Base-by-base conservation (phyloP, 2,797 vertebrate species). In the Hozukius guyotensis region DNA sequence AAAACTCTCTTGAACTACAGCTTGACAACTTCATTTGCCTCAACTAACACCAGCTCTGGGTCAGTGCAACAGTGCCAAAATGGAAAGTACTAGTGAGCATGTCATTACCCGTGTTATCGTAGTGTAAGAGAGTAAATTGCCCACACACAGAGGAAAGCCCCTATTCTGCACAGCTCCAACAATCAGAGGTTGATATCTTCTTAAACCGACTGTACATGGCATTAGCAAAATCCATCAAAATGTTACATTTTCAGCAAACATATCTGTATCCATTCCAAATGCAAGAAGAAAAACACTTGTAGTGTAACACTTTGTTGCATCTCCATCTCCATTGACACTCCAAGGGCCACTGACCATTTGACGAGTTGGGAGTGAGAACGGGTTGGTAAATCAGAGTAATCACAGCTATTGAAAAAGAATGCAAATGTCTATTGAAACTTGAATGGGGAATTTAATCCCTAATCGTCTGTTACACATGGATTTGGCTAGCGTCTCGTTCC, bases 61-160 rank as follows among this genome's bases (percentile, higher is more conserved):
- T 87, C 53, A 63, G 61, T 29, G 36, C n/a, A 72, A 27, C 57
- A 0, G 68, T 81, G 80, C 75, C 86, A 84, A 75, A 72, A 29
- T 31, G 25, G 24, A 63, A 34, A 55, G 42, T 18, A 27, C n/a
- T 36, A 27, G 27, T 42, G 20, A 62, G 25, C 3, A 24, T 46
- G 60, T 20, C 18, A 18, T 31, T 25, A 57, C 7, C 57, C 11
- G 18, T 34, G 20, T 24, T 66, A 27, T 32, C 3, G 16, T 49
- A 49, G 46, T 49, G 16, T 49, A 18, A 49, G 18, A 20, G 18
- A 49, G 3, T 59, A 57, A 22, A 34, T 7, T 49, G 13, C 20
- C 11, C 5, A 63, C 65, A 70, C 53, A 22, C 14, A 53, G 2
- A 60, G 10, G 36, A 25, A 24, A 31, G 10, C 32, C 7, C 20